A percentile compares a stretch with the other conserved stretches of the same genome.
Evolutionary conservation across 2,113 vertebrate species (phyloP).

Genomic region (Pagrus major): DNA sequence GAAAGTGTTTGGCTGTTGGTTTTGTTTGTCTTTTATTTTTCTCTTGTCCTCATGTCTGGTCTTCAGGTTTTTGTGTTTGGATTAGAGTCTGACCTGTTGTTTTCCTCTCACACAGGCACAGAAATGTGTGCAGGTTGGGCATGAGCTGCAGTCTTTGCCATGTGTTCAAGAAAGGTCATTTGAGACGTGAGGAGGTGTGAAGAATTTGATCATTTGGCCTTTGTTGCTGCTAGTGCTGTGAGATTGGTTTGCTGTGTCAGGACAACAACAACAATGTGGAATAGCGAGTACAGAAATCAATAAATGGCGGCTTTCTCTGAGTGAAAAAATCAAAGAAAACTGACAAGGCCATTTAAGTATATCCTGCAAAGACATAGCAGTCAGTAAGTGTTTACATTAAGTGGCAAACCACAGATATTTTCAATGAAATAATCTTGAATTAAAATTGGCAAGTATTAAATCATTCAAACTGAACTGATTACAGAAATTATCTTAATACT

Average conservation of each 20-base stretch:
- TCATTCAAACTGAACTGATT: not conserved
- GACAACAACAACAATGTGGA: not conserved
- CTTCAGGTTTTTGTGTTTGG: not conserved
- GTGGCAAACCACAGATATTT: not conserved
- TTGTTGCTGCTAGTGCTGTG: not conserved
- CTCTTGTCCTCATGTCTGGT: not conserved
- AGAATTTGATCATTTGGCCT: slow-evolving; percentile 1
- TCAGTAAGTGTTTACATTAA: not conserved
- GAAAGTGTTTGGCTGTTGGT: not conserved
- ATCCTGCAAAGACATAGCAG: no score
- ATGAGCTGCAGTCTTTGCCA: not conserved
- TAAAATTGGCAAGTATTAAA: not conserved
- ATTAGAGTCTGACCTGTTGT: not conserved
- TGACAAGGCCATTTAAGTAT: not conserved
- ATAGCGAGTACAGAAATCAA: slow-evolving; percentile 8
- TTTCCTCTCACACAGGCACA: not conserved
- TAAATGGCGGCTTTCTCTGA: not conserved
- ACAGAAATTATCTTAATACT: not conserved
- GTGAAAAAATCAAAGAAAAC: not conserved
- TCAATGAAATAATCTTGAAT: not conserved
- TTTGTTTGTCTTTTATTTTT: not conserved
- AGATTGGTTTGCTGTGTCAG: slow-evolving; percentile 4
- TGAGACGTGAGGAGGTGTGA: not conserved
- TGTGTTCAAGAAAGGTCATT: not conserved
- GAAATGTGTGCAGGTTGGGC: not conserved